Percentiles rank a stretch among this genome's conserved stretches.
Evolutionary conservation across 2,113 vertebrate genomes (phyloP).

Genomic region (Tricholaema leucomelas): DNA sequence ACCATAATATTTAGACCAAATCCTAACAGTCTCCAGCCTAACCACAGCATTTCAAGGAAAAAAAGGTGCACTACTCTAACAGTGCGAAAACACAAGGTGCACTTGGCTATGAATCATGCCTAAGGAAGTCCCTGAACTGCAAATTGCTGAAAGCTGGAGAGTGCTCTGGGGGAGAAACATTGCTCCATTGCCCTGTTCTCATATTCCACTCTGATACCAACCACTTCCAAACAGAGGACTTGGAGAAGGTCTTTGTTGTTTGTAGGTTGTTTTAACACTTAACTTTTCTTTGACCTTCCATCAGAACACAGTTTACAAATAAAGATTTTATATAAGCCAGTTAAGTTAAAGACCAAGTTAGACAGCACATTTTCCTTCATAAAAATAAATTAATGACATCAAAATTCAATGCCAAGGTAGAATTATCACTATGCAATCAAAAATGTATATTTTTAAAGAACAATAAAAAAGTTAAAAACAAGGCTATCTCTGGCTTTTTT

Average conservation of each 20-base stretch:
- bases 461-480: too few species aligned
- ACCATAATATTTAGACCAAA: not conserved
- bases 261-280: not conserved
- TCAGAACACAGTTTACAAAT: not conserved
- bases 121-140: not conserved
- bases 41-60: not conserved
- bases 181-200: too few species aligned
- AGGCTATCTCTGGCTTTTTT: not conserved
- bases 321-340: not conserved
- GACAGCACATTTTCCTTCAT: not conserved
- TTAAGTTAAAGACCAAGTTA: not conserved
- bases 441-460: not conserved
- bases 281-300: not conserved
- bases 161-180: not conserved
- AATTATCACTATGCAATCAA: not conserved
- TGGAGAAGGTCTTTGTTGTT: not conserved
- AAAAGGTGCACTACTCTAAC: not conserved
- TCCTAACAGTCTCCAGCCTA: not conserved
- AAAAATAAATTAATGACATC: not conserved
- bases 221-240: not conserved
- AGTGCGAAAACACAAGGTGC: not conserved
- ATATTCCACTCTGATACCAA: not conserved
- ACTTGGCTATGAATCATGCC: not conserved
- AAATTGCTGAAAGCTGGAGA: not conserved
- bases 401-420: not conserved